Evolutionary conservation across 2,797 vertebrate genomes (phyloP), one percentile per base, ranked within the genome.

Genomic region (Siniperca undulata): DNA sequence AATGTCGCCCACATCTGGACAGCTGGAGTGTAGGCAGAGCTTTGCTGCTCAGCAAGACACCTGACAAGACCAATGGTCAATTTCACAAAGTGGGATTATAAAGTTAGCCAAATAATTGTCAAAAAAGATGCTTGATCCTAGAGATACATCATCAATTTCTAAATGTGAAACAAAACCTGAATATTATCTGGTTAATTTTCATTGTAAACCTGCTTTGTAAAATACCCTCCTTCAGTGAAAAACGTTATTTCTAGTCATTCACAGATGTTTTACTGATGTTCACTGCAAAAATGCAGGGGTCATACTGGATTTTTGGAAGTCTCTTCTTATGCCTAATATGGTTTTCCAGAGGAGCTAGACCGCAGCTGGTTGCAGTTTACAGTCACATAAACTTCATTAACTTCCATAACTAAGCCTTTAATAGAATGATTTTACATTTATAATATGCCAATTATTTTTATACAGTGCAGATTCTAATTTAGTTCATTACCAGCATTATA

Each of bases 391-490:
- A 60, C 81, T 85, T 81, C 66, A 83, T 50, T 67, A 59, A 50
- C 67, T 59, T 88, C 80, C 71, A 72, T 74, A 55, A 74, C 44
- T 48, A 74, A 61, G 80, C 81, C 83, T 93, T 91, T 73, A 86
- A 83, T 17, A 72, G 17, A 84, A 64, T 48, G 0, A 78, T 75
- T 90, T 88, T 73, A 70, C 67, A 61, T 58, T 61, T 58, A 52
- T 65, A 70, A 83, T 81, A 81, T 60, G 34, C 10, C 20, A 66
- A 52, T 90, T 92, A 90, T 92, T 94, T 94, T 93, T 91, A 88
- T 91, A 92, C 66, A 64, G 20, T n/a, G 16, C 77, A 82, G 78
- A 90, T 82, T 86, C 19, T 81, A 13, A 52, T 88, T 83, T 82
- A 83, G 56, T 87, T 88, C 78, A 79, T 62, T 88, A 79, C 22